These are phyloP conservation scores for Prunella fulvescens DNA, from an alignment of 2,113 vertebrate genomes.

Conservation along the genomic window DNA sequence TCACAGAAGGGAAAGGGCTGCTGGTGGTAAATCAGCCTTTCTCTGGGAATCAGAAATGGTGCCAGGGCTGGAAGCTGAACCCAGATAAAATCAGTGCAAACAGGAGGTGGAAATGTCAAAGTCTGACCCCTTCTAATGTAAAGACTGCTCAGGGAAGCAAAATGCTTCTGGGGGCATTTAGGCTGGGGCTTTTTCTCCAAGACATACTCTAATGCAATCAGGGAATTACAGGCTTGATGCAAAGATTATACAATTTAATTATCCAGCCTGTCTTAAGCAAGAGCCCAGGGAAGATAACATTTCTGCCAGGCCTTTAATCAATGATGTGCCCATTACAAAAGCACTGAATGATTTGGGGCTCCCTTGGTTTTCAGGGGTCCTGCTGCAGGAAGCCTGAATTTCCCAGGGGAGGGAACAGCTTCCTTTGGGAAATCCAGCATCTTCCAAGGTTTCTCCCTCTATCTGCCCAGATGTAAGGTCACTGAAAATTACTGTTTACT, in stretches of 20 bases:
- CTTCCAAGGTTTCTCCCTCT: not conserved
- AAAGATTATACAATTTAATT: conserved; percentile 38
- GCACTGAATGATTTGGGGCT: not conserved
- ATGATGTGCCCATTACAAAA: not conserved
- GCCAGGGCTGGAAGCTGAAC: not conserved
- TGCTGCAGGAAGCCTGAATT: not conserved
- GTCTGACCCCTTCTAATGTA: not conserved
- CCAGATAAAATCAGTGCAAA: not conserved
- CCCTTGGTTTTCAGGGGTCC: not conserved
- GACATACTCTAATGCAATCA: not conserved
- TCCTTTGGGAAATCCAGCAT: not conserved
- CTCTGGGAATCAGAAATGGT: not conserved
- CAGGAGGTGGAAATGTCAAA: not conserved
- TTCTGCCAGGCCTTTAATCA: conserved; percentile 34
- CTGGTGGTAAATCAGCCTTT: not conserved
- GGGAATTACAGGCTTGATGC: conserved; percentile 28
- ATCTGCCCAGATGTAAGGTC: not conserved
- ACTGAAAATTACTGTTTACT: not conserved
- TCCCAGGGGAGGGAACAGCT: not conserved
- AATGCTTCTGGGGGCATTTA: not conserved
- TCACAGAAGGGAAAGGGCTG: not conserved
- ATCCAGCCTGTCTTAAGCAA: conserved; percentile 7
- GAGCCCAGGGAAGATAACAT: conserved; percentile 11
- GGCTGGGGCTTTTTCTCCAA: not conserved
- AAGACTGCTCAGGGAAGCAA: not conserved